Conservation (phyloP, 2,888 invertebrate genomes). For the Ariolimax columbianus region DNA sequence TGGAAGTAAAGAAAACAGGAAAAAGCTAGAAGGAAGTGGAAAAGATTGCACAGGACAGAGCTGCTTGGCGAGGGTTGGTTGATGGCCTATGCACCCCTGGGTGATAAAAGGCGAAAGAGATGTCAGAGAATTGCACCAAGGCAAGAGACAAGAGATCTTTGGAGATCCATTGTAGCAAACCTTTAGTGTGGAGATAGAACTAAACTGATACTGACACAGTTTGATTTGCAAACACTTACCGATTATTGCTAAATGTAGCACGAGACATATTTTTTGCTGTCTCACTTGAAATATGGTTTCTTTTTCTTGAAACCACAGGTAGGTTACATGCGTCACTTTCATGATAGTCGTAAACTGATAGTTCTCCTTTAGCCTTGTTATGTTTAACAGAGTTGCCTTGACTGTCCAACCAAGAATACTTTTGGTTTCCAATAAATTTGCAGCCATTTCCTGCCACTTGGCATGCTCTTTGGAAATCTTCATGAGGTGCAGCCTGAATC, state of each 20-base stretch:
- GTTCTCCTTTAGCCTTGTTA: not conserved
- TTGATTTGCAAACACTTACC: conserved; percentile 1
- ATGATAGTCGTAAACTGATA: conserved; percentile 27
- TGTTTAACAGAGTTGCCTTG: not conserved
- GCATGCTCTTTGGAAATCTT: not conserved
- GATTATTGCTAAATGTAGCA: conserved; percentile 10
- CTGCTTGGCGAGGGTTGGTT: too few species aligned
- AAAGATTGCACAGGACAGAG: too few species aligned
- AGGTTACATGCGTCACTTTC: not conserved
- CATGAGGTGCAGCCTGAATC: not conserved
- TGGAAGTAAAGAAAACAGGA: too few species aligned
- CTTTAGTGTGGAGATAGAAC: too few species aligned
- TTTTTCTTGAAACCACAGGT: not conserved
- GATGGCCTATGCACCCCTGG: too few species aligned
- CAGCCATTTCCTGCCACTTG: not conserved
- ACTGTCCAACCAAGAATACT: not conserved
- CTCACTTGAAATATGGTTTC: not conserved
- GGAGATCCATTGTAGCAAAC: too few species aligned
- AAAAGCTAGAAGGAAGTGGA: too few species aligned
- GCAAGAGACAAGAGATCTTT: too few species aligned
- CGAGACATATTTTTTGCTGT: not conserved
- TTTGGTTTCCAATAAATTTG: not conserved
- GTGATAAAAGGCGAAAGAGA: too few species aligned
- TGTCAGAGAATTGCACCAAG: too few species aligned
- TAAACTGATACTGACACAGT: too few species aligned